Evolutionary conservation across 2,797 vertebrate species (phyloP).

Genomic region (Toxotes lorentzi): DNA sequence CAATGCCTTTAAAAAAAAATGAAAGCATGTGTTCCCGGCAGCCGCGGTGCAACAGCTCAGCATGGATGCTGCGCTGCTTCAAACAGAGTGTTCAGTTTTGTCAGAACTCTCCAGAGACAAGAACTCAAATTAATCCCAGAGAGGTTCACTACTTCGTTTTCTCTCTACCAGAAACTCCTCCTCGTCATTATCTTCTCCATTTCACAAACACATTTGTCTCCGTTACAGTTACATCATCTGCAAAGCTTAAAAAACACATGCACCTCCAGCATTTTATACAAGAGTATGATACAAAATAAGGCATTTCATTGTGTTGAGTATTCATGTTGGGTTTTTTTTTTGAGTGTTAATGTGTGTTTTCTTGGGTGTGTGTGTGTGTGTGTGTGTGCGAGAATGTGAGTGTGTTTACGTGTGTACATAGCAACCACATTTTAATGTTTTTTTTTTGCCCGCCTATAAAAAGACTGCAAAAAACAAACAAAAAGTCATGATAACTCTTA

Average conservation of each 20-base stretch:
- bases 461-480: slow-evolving; percentile 99
- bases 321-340: slow-evolving; percentile 66
- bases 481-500: slow-evolving; percentile 90
- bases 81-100: slow-evolving; percentile 30
- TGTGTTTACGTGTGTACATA: slow-evolving; percentile 70
- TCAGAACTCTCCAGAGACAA: slow-evolving; percentile 39
- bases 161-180: slow-evolving; percentile 47
- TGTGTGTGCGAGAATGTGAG: slow-evolving; percentile 34
- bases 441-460: slow-evolving; percentile 98
- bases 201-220: slow-evolving; percentile 67
- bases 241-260: slow-evolving; percentile 97
- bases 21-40: background rate
- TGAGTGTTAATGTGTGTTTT: slow-evolving; percentile 73
- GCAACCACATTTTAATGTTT: slow-evolving; percentile 94
- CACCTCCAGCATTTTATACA: slow-evolving; percentile 97
- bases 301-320: slow-evolving; percentile 92
- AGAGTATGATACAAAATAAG: slow-evolving; percentile 99
- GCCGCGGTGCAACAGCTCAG: slow-evolving; percentile 23
- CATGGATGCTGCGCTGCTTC: slow-evolving; percentile 44
- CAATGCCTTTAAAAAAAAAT: slow-evolving; percentile 15
- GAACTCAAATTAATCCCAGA: slow-evolving; percentile 26
- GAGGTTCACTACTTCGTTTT: slow-evolving; percentile 44
- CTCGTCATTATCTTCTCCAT: slow-evolving; percentile 21
- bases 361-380: slow-evolving; percentile 35
- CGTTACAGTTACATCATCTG: slow-evolving; percentile 81